phyloP scores from a whole-genome alignment of 2,797 vertebrate species.

The Sternarchorhynchus goeldii region DNA sequence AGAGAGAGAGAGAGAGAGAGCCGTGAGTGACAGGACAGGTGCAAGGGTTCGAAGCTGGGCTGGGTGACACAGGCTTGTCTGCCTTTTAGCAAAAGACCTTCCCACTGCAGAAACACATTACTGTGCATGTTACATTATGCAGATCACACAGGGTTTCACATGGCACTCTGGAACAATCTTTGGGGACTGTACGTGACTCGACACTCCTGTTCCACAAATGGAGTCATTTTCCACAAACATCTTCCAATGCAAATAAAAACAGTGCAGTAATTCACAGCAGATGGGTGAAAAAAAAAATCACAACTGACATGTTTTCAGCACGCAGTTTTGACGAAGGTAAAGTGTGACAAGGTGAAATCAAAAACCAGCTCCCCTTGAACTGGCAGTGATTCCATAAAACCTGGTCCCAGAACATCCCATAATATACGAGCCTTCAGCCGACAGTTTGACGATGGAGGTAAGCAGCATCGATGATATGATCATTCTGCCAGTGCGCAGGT shows the following conservation, averaged over 20 bases:
- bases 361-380: slow-evolving; percentile 1
- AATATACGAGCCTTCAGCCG: slow-evolving; percentile 29
- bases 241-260: neutral
- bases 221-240: neutral
- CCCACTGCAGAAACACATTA: slow-evolving; percentile 17
- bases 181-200: slow-evolving; percentile 4
- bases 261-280: neutral
- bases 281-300: neutral
- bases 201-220: slow-evolving; percentile 8
- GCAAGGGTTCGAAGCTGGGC: slow-evolving; percentile 54
- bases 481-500: slow-evolving; percentile 33
- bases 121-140: neutral
- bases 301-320: neutral
- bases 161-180: slow-evolving; percentile 18
- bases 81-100: slow-evolving; percentile 41
- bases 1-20: slow-evolving; percentile 20
- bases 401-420: slow-evolving; percentile 14
- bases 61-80: slow-evolving; percentile 52
- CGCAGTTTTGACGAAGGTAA: slow-evolving; percentile 6
- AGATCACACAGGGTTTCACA: neutral
- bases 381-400: slow-evolving; percentile 18
- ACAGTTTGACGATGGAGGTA: slow-evolving; percentile 36
- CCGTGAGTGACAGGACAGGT: slow-evolving; percentile 79
- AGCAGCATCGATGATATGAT: slow-evolving; percentile 29
- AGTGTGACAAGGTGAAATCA: slow-evolving; percentile 12